phyloP scores from a whole-genome alignment of 2,888 invertebrate species.

The Nasonovia ribisnigri region DNA sequence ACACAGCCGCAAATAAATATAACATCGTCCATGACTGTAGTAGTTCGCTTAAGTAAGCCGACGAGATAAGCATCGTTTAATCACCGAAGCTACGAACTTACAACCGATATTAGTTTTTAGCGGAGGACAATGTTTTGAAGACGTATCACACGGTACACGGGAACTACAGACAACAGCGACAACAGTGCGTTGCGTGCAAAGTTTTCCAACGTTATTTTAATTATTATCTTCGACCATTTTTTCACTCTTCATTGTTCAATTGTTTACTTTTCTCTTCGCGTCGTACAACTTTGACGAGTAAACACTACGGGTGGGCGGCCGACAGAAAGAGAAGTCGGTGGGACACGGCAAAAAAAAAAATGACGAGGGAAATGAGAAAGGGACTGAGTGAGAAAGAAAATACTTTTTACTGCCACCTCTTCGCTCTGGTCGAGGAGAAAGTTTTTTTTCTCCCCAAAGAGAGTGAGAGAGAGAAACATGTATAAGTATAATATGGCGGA shows the following conservation, averaged over 20 bases:
- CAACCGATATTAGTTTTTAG: slow-evolving; percentile 13
- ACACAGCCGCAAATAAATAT: neutral
- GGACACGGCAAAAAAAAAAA: neutral
- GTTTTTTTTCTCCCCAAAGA: neutral
- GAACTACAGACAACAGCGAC: neutral
- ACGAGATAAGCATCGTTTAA: neutral
- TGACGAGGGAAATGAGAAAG: neutral
- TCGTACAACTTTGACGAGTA: slow-evolving; percentile 27
- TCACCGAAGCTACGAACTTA: neutral
- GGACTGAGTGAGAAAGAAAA: neutral
- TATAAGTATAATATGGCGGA: neutral
- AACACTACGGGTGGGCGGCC: neutral
- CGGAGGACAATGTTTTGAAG: neutral
- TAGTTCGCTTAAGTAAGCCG: neutral
- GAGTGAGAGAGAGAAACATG: neutral
- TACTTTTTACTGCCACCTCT: neutral
- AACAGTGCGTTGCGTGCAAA: neutral
- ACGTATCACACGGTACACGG: neutral
- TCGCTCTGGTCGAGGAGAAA: neutral
- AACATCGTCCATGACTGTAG: neutral
- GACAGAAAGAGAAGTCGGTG: neutral
- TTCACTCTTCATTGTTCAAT: neutral
- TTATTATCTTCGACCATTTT: slow-evolving; percentile 40
- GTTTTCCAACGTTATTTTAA: slow-evolving; percentile 38
- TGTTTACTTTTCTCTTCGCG: slow-evolving; percentile 6